These are phyloP conservation scores for Charadrius vociferus DNA, from an alignment of 2,113 vertebrate genomes.

Conservation along the genomic window DNA sequence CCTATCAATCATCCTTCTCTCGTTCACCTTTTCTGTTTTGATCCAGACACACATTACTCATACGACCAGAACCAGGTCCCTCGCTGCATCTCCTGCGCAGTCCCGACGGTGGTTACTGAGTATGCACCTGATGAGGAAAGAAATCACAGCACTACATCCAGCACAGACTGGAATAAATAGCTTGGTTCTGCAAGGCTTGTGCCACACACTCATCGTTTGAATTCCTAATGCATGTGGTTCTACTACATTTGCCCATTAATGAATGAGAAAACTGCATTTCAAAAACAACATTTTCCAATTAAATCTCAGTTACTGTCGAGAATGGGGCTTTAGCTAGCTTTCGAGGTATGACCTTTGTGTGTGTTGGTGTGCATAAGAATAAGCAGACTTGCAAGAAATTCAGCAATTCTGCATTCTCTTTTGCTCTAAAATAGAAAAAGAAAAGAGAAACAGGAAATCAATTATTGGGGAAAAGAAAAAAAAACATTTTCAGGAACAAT, in stretches of 20 bases:
- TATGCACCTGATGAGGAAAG: neutral
- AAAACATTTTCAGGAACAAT: neutral
- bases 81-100: fast-evolving
- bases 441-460: neutral
- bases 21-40: neutral
- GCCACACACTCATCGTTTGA: neutral
- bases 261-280: neutral
- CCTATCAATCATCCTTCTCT: constrained; percentile 26
- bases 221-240: neutral
- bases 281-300: neutral
- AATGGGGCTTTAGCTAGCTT: neutral
- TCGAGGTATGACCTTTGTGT: neutral
- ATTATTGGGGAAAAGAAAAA: neutral
- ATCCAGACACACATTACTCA: neutral
- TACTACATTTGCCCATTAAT: constrained; percentile 18
- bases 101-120: fast-evolving
- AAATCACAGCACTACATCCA: neutral
- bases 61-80: neutral
- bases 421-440: neutral
- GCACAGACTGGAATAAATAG: neutral
- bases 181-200: neutral
- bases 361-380: neutral
- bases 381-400: neutral
- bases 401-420: neutral
- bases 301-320: neutral